A percentile compares a stretch with the other conserved stretches of the same genome.
Conservation (phyloP, 1,140 invertebrate genomes). For the Drosophila setifemur region DNA sequence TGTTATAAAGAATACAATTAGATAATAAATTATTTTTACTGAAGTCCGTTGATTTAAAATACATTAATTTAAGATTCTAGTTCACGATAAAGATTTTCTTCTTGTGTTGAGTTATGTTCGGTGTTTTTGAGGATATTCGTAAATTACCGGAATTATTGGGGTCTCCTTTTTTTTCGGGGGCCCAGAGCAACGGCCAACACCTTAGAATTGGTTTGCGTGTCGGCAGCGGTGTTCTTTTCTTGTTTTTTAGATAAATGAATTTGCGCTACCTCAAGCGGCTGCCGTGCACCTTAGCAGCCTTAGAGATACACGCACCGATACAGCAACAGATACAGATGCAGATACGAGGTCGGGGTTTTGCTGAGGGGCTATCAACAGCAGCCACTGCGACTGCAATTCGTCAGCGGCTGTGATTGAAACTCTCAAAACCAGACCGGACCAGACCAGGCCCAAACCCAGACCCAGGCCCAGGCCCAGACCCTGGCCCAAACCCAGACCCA, state of each 20-base stretch:
- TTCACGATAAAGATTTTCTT: background rate
- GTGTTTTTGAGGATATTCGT: constrained; percentile 39
- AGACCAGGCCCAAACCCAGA: background rate
- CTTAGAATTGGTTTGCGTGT: constrained; percentile 66
- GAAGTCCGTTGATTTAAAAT: too few relatives aligned
- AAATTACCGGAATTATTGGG: constrained; percentile 76
- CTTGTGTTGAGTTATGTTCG: constrained; percentile 17
- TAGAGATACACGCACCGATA: constrained; percentile 30
- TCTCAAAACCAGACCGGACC: constrained; percentile 37
- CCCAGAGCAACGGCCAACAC: constrained; percentile 70
- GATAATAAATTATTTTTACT: too few relatives aligned
- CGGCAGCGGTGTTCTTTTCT: constrained; percentile 58
- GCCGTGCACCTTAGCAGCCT: constrained; percentile 40
- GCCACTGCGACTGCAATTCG: constrained; percentile 60
- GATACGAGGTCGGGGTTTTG: constrained; percentile 13
- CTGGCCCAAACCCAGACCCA: background rate
- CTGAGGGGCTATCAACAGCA: constrained; percentile 54
- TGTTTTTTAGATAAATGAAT: constrained; percentile 79
- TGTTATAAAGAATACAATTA: too few relatives aligned
- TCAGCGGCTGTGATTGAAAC: constrained; percentile 77
- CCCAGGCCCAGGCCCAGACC: background rate
- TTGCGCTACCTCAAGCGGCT: constrained; percentile 77
- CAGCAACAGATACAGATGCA: constrained; percentile 18
- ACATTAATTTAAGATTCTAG: background rate
- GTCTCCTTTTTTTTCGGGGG: constrained; percentile 39